Evolutionary conservation across 1,140 invertebrate genomes (phyloP), one percentile per base, ranked within the genome.

Genomic region (Drosophila serrata): DNA sequence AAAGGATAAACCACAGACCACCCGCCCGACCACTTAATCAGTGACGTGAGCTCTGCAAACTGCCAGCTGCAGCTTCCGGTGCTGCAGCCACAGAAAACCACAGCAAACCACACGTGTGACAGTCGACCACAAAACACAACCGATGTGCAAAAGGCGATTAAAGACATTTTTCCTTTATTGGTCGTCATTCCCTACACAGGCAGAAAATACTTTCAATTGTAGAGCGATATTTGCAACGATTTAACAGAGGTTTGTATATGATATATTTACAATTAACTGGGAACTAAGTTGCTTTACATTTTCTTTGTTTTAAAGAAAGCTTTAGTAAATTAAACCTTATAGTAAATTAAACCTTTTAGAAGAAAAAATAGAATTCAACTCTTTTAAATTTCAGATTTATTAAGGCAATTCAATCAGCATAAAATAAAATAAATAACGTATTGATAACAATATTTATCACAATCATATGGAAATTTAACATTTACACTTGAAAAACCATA

Each of bases 1-100:
- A 37, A 48, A 46, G 65, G 9, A 69, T 22, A 39, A 46, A 19
- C 67, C 64, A 59, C 60, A 65, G 60, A 29, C 49, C 68, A 13
- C 35, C 64, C 68, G 11, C 43, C 42, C n/a, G 35, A 70, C 64
- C 68, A 72, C 64, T 59, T 72, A 72, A 72, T 72, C 67, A 72
- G 68, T 72, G 68, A 59, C 43, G 68, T 58, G 43, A 70, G 33
- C 65, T 42, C 42, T 46, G 42, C 31, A 58, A 37, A 72, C 51
- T 59, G 51, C 40, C 68, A 58, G 67, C 27, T 59, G 65, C 65
- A 72, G 65, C 33, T 53, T 69, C 61, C 61, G 62, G 29, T 42
- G 46, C 37, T 43, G 62, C 37, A 69, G 24, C 61, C 65, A 33
- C 61, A 45, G 39, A 19, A 33, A 68, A 61, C 64, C 65, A 57